These are phyloP conservation scores for Hydrochoerus hydrochaeris DNA, from an alignment of 2,113 vertebrate species.

Conservation along the genomic window DNA sequence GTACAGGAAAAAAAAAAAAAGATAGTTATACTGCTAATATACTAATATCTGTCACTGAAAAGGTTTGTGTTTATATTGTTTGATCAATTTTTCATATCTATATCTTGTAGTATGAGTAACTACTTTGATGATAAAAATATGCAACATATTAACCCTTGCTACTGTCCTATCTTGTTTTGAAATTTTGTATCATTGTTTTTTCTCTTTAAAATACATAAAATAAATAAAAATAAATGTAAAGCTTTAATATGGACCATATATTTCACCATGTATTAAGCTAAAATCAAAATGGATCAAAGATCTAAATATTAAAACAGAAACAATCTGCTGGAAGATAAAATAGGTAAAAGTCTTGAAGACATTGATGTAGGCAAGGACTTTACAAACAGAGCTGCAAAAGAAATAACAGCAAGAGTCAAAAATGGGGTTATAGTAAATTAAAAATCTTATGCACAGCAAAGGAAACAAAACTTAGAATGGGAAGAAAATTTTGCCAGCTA, in stretches of 20 bases:
- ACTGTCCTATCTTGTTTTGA: no score
- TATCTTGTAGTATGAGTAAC: no score
- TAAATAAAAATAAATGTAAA: no score
- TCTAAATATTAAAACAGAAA: not conserved
- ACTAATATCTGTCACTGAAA: no score
- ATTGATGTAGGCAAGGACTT: not conserved
- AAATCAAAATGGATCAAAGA: not conserved
- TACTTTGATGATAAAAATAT: no score
- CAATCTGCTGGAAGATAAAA: not conserved
- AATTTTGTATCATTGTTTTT: no score
- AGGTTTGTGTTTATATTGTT: no score
- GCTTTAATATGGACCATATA: not conserved
- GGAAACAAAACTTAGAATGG: not conserved
- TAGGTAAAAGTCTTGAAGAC: not conserved
- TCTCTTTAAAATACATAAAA: no score
- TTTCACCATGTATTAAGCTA: not conserved
- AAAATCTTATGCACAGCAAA: not conserved
- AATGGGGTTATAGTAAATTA: not conserved
- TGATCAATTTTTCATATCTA: no score
- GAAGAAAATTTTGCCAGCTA: not conserved
- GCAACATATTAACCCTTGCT: no score
- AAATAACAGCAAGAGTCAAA: not conserved
- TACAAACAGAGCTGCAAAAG: not conserved
- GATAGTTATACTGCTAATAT: no score
- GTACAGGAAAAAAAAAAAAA: no score